Evolutionary conservation across 2,888 invertebrate species (phyloP), one percentile per base, ranked within the genome.

Genomic region (Deilephila porcellus): DNA sequence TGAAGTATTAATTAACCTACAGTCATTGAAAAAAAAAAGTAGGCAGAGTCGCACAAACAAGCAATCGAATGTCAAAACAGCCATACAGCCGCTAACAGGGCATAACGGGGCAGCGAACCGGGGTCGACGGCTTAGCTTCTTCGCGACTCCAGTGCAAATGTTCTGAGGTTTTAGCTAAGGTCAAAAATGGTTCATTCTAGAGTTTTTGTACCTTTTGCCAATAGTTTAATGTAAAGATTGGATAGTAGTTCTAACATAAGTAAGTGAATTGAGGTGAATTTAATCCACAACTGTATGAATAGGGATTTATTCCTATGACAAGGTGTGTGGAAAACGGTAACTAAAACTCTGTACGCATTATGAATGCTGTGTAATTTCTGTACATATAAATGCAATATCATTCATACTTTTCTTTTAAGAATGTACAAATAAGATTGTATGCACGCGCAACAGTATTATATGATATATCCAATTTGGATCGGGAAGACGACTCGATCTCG

Each of bases 101-200:
- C 60, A 60, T 60, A 60, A 60, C 60, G 60, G 60, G 60, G 25
- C 56, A 56, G n/a, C 25, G 17, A 32, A 25, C 60, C 29, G 60
- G 25, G 60, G 60, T 29, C 60, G 60, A 60, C 60, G 60, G 20
- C 60, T 60, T 60, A n/a, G 19, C 56, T 1, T 56, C 56, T 56
- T n/a, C 19, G 19, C 56, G 56, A 56, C 56, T 56, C n/a, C 14
- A 32, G 7, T 62, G n/a, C n/a, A 29, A 7, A 32, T 63, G 29
- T 14, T 63, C 14, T 11, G 29, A 56, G 56, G n/a, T 56, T 56
- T 56, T 56, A 56, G 56, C 56, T n/a, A 56, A 56, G n/a, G n/a
- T 56, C 56, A 56, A 56, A 56, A 56, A n/a, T 6, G n/a, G n/a
- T 56, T 17, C 20, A 4, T 17, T n/a, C 17, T 6, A 56, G 19